Evolutionary conservation across 2,113 vertebrate species (phyloP).

Genomic region (Leptosomus discolor): DNA sequence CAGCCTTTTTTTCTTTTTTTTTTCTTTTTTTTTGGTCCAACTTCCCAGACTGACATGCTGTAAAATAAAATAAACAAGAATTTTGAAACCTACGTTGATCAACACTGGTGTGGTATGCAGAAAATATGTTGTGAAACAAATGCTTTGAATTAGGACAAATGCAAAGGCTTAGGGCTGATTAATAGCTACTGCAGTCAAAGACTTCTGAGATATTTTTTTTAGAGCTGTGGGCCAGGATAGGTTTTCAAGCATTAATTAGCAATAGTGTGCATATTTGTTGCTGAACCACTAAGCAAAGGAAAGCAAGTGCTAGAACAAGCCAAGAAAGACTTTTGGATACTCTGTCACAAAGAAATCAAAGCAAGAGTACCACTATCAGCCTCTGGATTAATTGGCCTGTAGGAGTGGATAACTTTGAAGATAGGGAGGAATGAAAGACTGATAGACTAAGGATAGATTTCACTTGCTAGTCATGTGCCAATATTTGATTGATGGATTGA

Average conservation of each 20-base stretch:
- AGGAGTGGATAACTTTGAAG: conserved; percentile 28
- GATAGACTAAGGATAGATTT: background rate
- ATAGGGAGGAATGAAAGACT: background rate
- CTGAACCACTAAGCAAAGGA: conserved; percentile 49
- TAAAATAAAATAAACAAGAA: conserved; percentile 46
- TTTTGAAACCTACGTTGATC: conserved; percentile 46
- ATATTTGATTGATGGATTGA: conserved; percentile 23
- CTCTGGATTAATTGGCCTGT: conserved; percentile 30
- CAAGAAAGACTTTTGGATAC: conserved; percentile 52
- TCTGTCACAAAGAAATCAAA: conserved; percentile 52
- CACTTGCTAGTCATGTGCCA: background rate
- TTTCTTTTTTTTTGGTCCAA: background rate
- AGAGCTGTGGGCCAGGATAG: conserved; percentile 38
- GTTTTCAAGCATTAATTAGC: conserved; percentile 68
- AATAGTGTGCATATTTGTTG: conserved; percentile 54
- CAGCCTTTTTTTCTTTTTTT: background rate
- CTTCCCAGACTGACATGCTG: conserved; percentile 41
- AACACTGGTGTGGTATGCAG: conserved; percentile 31
- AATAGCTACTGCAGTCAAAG: conserved; percentile 51
- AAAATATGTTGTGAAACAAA: conserved; percentile 54
- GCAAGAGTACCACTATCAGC: conserved; percentile 9
- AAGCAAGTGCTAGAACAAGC: conserved; percentile 41
- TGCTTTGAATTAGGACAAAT: conserved; percentile 60
- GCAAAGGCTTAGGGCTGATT: conserved; percentile 45
- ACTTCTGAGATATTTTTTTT: conserved; percentile 35